Base-by-base conservation (phyloP, 1,140 invertebrate species). In the Scaptomyza montana region DNA sequence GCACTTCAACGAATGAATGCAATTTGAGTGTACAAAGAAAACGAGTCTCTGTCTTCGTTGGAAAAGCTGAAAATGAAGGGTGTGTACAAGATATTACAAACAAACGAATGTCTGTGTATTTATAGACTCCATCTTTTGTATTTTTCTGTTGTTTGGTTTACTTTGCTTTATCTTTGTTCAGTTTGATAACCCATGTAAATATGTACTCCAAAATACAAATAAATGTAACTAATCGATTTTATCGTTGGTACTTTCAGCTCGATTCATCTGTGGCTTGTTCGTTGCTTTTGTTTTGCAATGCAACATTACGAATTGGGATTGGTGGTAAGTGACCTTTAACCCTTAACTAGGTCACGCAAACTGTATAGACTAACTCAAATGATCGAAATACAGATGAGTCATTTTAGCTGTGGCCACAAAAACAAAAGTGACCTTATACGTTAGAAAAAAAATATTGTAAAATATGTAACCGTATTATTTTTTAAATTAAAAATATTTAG, bases 41-140 rank as follows among this genome's bases (percentile, higher is more conserved):
- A 89, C 84, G 85, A 65, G 85, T 89, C 79, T 89, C 87, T 89
- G 79, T 80, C 55, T 49, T 77, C 77, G 72, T 68, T 73, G 73
- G 59, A 54, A 64, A 66, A 72, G 62, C 60, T 65, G 63, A 56
- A 46, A 36, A 61, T 21, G 67, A 72, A 80, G 84, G 84, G 84
- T 89, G 84, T 84, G 84, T 89, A 89, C 39, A 43, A 59, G 7
- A 10, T 51, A 28, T 7, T 16, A 33, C 50, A 51, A 33, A 33
- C 25, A 47, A 1, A 45, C 9, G 43, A 1, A 57, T 21, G 47
- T 53, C 28, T 67, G 21, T 50, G 64, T 73, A 73, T 68, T 68
- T 73, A 60, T 68, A 73, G 70, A 68, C 45, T 68, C 65, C 56
- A 45, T 68, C 8, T 9, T 43, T 68, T 25, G 16, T 61, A 55